These are phyloP conservation scores for Oreochromis mossambicus DNA, from an alignment of 2,797 vertebrate species.

Conservation along the genomic window DNA sequence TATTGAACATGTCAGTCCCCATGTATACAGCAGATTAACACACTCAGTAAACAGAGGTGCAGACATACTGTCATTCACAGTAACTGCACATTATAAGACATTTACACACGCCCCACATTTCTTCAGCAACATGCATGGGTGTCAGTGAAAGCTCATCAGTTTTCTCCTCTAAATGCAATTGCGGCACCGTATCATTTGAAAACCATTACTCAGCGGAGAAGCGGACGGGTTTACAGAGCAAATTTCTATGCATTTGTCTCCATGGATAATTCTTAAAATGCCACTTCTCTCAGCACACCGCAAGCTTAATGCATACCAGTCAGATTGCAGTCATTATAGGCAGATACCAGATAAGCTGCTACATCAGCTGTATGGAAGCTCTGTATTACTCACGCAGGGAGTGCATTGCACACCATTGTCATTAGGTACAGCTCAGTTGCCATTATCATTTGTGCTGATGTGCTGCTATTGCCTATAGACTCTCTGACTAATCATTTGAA, in stretches of 20 bases:
- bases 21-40: neutral
- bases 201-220: slow-evolving; percentile 1
- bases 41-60: neutral
- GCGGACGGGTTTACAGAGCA: neutral
- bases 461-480: neutral
- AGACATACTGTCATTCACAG: neutral
- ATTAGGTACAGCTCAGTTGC: neutral
- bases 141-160: neutral
- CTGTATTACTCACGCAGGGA: neutral
- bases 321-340: neutral
- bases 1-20: neutral
- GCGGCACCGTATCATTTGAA: neutral
- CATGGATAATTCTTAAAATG: slow-evolving; percentile 18
- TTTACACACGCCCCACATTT: neutral
- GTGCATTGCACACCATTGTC: neutral
- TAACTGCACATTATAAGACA: neutral
- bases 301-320: neutral
- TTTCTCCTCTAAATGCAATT: neutral
- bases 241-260: slow-evolving; percentile 13
- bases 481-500: neutral
- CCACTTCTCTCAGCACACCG: neutral
- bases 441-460: neutral
- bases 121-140: neutral
- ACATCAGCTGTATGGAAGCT: neutral
- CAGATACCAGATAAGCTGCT: neutral